Evolutionary conservation across 37 sponge, comb jelly and placozoan genomes (phyloP).

Genomic region (Axinella damicornis): DNA sequence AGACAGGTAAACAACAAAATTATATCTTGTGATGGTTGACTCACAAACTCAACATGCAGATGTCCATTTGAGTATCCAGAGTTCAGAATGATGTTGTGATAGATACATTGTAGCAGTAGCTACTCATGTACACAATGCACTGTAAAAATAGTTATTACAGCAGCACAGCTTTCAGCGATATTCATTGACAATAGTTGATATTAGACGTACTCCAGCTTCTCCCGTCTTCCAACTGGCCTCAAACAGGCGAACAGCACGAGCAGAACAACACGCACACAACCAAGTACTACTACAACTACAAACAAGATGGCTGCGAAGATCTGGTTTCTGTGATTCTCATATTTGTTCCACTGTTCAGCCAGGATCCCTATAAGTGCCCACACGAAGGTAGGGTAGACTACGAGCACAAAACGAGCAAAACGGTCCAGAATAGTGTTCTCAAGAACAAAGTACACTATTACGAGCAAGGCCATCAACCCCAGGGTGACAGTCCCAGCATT

Average conservation of each 20-base stretch:
- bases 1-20: no score
- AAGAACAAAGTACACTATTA: slow-evolving; percentile 30
- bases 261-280: slow-evolving; percentile 16
- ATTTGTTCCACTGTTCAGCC: slow-evolving; percentile 5
- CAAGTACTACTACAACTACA: background rate
- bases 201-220: background rate
- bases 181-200: no score
- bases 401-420: slow-evolving; percentile 15
- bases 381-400: slow-evolving; percentile 50
- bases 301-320: slow-evolving; percentile 17
- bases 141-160: no score
- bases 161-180: no score
- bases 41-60: no score
- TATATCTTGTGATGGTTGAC: no score
- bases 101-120: no score
- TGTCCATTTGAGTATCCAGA: no score
- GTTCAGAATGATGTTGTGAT: no score
- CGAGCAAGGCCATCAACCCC: background rate
- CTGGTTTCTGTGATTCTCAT: background rate
- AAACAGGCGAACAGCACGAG: slow-evolving; percentile 16
- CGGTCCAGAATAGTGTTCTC: slow-evolving; percentile 56
- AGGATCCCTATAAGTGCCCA: slow-evolving; percentile 42
- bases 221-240: slow-evolving; percentile 7
- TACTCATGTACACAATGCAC: no score
- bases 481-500: slow-evolving; percentile 19